Evolutionary conservation across 2,113 vertebrate species (phyloP).

Genomic region (Chionodraco myersi): DNA sequence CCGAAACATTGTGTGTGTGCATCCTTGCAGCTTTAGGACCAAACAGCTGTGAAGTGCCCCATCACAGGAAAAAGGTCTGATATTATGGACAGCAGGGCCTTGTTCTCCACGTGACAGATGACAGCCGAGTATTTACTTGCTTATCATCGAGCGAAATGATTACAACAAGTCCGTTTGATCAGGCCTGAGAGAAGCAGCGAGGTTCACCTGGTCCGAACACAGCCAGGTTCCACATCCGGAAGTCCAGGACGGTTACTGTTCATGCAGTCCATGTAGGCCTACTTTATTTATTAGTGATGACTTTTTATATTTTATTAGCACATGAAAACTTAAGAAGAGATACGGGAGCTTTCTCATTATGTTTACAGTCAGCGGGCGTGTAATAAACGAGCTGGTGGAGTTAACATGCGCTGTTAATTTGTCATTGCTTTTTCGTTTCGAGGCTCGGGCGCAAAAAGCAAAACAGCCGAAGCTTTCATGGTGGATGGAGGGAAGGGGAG

Average conservation of each 20-base stretch:
- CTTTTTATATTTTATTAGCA: constrained; percentile 66
- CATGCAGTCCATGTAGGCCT: constrained; percentile 27
- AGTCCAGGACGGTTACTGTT: constrained; percentile 42
- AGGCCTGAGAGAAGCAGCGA: constrained; percentile 10
- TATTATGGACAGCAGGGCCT: background rate
- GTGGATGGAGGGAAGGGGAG: constrained; percentile 53
- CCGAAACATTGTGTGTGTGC: background rate
- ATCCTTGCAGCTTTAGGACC: background rate
- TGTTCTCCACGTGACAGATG: constrained; percentile 31
- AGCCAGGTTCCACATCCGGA: constrained; percentile 23
- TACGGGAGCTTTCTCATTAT: constrained; percentile 81
- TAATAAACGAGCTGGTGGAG: constrained; percentile 82
- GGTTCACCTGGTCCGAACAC: constrained; percentile 29
- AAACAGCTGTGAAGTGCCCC: constrained; percentile 27
- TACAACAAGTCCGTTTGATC: constrained; percentile 36
- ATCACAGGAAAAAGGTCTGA: constrained; percentile 5
- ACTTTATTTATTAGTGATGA: constrained; percentile 69
- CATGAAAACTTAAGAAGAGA: constrained; percentile 76
- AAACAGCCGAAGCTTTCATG: constrained; percentile 62
- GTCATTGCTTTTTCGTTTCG: constrained; percentile 82
- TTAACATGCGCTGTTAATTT: constrained; percentile 85
- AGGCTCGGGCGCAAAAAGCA: constrained; percentile 67
- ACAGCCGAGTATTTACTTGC: constrained; percentile 37
- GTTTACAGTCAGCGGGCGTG: constrained; percentile 83
- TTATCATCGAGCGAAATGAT: constrained; percentile 38